Evolutionary conservation across 2,113 vertebrate species (phyloP), one percentile per base, ranked within the genome.

Genomic region (Perccottus glenii): DNA sequence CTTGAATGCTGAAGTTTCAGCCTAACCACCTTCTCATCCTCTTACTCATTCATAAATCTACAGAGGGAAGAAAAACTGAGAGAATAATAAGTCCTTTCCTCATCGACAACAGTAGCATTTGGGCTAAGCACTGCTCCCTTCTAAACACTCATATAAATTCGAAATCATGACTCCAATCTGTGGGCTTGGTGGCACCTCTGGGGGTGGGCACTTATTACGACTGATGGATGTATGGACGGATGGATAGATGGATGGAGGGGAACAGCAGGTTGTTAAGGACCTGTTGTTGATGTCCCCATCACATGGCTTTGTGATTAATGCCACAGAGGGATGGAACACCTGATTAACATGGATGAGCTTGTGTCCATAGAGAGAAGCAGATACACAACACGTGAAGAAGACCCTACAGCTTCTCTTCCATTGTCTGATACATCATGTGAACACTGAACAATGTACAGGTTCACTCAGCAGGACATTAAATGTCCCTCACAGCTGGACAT

Each of bases 111-210:
- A 51, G 74, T 73, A 75, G 77, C 79, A 77, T 86, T 88, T 77
- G 63, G 55, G 70, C 67, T 49, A 61, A 76, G 64, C 68, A 47
- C 45, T 5, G 3, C 14, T 73, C 87, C 67, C 27, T 69, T 14
- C 50, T 90, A 92, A 92, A 93, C 74, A 85, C 90, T 91, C 87
- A 94, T 95, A 93, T 94, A 93, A 94, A 96, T 94, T 93, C 95
- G 90, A 73, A 75, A 90, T 91, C 94, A 94, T 60, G 73, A 84
- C 88, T 92, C 70, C 75, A 50, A 65, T 87, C 90, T 88, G 74
- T 56, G 42, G n/a, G 40, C 48, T 4, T 69, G 38, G 78, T 27
- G 40, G 68, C 9, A 0, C 57, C 85, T 79, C 82, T 69, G 52
- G 56, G 73, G 52, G 73, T 61, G 62, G 60, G 77, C 61, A 66